Base-by-base conservation (phyloP, 2,797 vertebrate genomes). In the Tangara arthus region DNA sequence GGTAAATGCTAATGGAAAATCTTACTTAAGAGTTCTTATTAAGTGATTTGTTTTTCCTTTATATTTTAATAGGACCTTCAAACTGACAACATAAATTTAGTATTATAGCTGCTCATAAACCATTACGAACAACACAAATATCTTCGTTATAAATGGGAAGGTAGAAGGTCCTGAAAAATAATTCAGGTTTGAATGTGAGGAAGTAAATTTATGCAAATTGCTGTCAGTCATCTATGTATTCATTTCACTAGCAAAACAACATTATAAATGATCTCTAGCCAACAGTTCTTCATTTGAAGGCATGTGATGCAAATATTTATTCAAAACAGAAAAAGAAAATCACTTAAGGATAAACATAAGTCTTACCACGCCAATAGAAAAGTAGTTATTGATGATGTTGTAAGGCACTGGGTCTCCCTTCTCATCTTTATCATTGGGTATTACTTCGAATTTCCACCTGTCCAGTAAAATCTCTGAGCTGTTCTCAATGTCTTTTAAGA, bases 331-430 rank as follows among this genome's bases (percentile, higher is more conserved):
- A 71, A 93, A 65, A 65, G 22, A 71, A 94, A 53, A 93, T 82
- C 23, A 91, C 46, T 89, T 84, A 91, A 79, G 57, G 65, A 77
- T 87, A 96, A 90, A 34, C 39, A 49, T 56, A 82, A 96, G 78
- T 96, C 99, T 99, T 98, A 99, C 99, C 99, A 99, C 99, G 24
- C 99, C 99, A 88, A 99, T 99, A 94, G 99, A 99, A 97, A 99
- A 99, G 97, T 99, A 99, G 98, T 99, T 99, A 98, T 99, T 99
- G 87, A 99, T 97, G 92, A 99, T 99, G 88, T 98, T 98, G 97
- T 99, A 99, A 97, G 99, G 99, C 98, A 99, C 99, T 85, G 99
- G 99, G 97, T 99, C 99, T 72, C 99, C 99, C 81, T 98, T 98
- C 97, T 99, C 99, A 59, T 99, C 99, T 97, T 98, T 99, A 97